Conservation (phyloP, 35 echinoderm and acorn worm genomes). For the Heliocidaris tuberculata region DNA sequence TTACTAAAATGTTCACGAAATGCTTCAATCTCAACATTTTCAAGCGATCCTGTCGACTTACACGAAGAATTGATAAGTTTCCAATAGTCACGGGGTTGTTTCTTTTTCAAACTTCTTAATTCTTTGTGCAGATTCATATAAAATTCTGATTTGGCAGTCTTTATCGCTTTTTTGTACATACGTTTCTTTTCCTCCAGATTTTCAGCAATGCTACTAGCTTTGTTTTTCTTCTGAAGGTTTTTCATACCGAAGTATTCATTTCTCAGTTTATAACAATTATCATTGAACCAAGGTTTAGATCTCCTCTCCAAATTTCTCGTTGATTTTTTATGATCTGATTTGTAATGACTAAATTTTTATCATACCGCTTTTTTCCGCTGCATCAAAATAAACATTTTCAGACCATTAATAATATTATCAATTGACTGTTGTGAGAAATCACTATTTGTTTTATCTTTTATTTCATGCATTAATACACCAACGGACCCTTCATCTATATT, state of each 20-base stretch:
- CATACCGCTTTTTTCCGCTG: not conserved
- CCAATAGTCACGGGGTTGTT: constrained; percentile 33
- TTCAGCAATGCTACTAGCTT: not conserved
- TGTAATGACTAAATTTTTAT: not conserved
- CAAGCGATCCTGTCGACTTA: not conserved
- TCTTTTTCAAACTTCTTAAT: constrained; percentile 17
- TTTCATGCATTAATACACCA: not conserved
- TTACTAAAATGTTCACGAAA: not conserved
- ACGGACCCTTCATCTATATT: not conserved
- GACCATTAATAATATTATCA: not conserved
- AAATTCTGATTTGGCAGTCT: not conserved
- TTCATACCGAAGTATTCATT: not conserved
- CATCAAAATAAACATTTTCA: not conserved
- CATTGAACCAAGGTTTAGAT: constrained; percentile 8
- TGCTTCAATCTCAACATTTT: not conserved
- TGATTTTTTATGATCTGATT: not conserved
- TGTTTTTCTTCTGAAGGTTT: constrained; percentile 7
- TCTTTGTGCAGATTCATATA: not conserved
- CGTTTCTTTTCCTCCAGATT: not conserved
- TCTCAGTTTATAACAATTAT: not conserved
- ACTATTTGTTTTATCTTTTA: not conserved
- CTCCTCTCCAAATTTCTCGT: not conserved
- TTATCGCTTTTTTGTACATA: constrained; percentile 6
- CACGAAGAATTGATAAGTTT: not conserved
- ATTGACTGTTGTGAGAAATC: not conserved